Base-by-base conservation (phyloP, 2,888 invertebrate species). In the Dolichomitus sp. region DNA sequence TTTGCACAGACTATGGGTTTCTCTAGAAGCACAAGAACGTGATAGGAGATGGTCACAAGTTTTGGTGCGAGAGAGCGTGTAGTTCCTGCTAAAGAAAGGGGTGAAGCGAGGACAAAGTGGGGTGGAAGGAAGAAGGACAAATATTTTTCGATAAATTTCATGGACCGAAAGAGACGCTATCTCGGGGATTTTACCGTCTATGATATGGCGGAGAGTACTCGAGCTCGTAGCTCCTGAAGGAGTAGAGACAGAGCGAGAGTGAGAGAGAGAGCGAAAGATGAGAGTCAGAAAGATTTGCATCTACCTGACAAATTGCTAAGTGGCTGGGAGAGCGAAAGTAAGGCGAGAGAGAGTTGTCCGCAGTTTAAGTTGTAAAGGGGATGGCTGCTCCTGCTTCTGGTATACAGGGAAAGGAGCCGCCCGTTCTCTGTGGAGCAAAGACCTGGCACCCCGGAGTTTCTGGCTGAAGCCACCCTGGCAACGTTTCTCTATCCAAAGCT, bases 261-360 rank as follows among this genome's bases (percentile, higher is more conserved):
- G 23, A 37, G 37, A 48, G 12, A 33, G 37, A 17, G 59, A 19
- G 17, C 19, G 42, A 23, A 17, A 42, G 40, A 40, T 14, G 19
- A 48, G 48, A 74, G 59, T 70, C 59, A 40, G 42, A 65, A 84
- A 89, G 87, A 90, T 90, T 90, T 88, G 86, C 89, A 87, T 89
- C 89, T 83, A 82, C 80, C 87, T 88, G 91, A 91, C 89, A 91
- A 90, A 91, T 91, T 87, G 89, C 87, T 86, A 88, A 90, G 88
- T 87, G 86, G 52, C 66, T 57, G 50, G 52, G 68, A 65, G 66
- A 59, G 61, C 65, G 40, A 81, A 70, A 74, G 81, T 69, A 37
- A 19, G 50, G n/a, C 33, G 68, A 52, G 66, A 48, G 65, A 50
- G 40, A 74, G 74, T 63, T 40, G 68, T 59, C 30, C 68, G 74